Base-by-base conservation (phyloP, 2,797 vertebrate genomes). In the Pantherophis alleghaniensis region DNA sequence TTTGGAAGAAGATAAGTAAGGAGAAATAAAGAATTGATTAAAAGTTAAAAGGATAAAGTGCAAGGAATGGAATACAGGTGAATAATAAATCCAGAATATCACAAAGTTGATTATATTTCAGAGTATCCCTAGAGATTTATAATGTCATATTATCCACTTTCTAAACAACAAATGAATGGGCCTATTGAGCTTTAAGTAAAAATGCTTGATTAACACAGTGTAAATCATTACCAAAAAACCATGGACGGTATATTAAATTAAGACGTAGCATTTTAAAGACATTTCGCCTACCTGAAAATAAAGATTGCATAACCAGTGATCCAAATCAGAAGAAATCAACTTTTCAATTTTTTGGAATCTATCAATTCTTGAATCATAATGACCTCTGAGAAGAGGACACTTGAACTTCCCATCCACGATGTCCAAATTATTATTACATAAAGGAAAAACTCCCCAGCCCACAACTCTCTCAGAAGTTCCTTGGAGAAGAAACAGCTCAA, bases 251-350 rank as follows among this genome's bases (percentile, higher is more conserved):
- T 83, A 47, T 83, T 83, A 24, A 79, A 22, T 42, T 83, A 83
- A 22, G 20, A 79, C 11, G 18, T 79, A 79, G 1, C n/a, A 92
- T 26, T 79, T 20, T 14, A 89, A 51, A 91, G 7, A 93, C 26
- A 4, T 3, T 11, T 61, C 12, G 91, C 97, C 92, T 96, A 99
- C 99, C 99, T 99, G 98, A 95, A 99, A 99, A 97, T 99, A 99
- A 93, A 99, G 97, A 97, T 99, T 99, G 96, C 99, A 99, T 86
- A 99, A 96, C 99, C 99, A 99, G 94, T 98, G 98, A 96, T 99
- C 98, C 90, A 99, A 97, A 95, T 99, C 99, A 87, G 97, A 97
- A 87, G 98, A 98, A 95, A 99, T 98, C 92, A 98, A 96, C 28
- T 96, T 97, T 97, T 99, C 99, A 1, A 98, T 98, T 97, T 98